Conservation (phyloP, 2,888 invertebrate genomes). For the Ferdinandea cuprea region DNA sequence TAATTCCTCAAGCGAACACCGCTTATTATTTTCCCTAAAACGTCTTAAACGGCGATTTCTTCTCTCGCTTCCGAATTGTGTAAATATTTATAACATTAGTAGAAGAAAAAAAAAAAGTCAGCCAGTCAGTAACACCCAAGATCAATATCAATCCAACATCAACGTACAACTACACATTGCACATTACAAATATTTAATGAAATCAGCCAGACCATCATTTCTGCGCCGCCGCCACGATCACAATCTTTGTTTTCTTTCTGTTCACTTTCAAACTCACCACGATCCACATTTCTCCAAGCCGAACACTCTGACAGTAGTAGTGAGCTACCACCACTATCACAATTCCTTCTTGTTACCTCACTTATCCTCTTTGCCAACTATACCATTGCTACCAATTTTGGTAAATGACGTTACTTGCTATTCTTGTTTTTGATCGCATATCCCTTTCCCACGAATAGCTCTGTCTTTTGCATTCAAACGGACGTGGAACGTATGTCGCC, state of each 20-base stretch:
- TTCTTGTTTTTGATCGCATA: conserved; percentile 39
- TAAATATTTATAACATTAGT: conserved; percentile 46
- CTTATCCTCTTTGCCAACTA: conserved; percentile 4
- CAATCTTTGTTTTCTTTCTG: conserved; percentile 13
- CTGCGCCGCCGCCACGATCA: conserved; percentile 46
- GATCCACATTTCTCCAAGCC: conserved; percentile 32
- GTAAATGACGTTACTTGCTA: conserved; percentile 53
- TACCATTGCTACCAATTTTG: conserved; percentile 32
- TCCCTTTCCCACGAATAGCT: conserved; percentile 37
- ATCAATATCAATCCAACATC: conserved; percentile 64
- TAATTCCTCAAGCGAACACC: neutral
- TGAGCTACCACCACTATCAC: conserved; percentile 6
- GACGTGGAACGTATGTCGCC: conserved; percentile 26
- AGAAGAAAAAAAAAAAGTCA: too few relatives aligned
- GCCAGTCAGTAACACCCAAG: conserved; percentile 59
- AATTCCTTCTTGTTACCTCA: neutral
- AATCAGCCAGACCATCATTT: conserved; percentile 44
- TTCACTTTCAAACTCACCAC: conserved; percentile 51
- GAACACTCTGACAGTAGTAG: neutral
- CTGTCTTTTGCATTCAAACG: conserved; percentile 59
- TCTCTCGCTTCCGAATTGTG: conserved; percentile 8
- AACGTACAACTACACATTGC: conserved; percentile 37
- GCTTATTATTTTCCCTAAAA: conserved; percentile 31
- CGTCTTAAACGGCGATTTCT: conserved; percentile 27
- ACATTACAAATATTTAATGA: conserved; percentile 64